phyloP scores from a whole-genome alignment of 2,797 vertebrate genomes.

The Brachyrhaphis roseni region DNA sequence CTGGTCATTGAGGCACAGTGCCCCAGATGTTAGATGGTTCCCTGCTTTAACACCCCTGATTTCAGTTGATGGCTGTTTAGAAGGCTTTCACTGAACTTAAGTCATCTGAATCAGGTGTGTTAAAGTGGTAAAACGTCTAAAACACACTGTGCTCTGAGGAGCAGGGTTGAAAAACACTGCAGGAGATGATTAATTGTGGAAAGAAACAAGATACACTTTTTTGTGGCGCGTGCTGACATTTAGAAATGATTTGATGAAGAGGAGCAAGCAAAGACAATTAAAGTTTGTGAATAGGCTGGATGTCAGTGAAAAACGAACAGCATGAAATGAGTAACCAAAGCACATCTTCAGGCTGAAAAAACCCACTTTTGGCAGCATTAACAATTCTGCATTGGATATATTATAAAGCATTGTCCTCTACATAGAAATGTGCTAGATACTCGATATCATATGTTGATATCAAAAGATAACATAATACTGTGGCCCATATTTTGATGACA shows the following conservation, averaged over 20 bases:
- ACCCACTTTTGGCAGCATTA: neutral
- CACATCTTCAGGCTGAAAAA: neutral
- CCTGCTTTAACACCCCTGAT: neutral
- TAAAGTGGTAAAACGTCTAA: neutral
- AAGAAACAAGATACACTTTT: neutral
- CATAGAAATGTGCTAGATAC: too few species aligned
- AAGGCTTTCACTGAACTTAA: neutral
- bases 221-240: neutral
- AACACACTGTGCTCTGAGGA: neutral
- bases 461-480: too few species aligned
- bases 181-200: neutral
- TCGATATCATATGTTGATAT: too few species aligned
- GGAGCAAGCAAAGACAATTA: neutral
- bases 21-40: neutral
- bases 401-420: neutral
- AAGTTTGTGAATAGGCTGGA: neutral
- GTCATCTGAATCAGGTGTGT: neutral
- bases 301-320: conserved; percentile 2
- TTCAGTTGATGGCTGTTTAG: neutral
- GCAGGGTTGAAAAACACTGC: neutral
- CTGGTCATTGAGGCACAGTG: neutral
- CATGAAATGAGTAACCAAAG: conserved; percentile 3
- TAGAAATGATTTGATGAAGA: neutral
- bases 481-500: too few species aligned
- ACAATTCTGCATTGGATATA: neutral